phyloP scores from a whole-genome alignment of 2,888 invertebrate genomes.

The Limnephilus auricula region DNA sequence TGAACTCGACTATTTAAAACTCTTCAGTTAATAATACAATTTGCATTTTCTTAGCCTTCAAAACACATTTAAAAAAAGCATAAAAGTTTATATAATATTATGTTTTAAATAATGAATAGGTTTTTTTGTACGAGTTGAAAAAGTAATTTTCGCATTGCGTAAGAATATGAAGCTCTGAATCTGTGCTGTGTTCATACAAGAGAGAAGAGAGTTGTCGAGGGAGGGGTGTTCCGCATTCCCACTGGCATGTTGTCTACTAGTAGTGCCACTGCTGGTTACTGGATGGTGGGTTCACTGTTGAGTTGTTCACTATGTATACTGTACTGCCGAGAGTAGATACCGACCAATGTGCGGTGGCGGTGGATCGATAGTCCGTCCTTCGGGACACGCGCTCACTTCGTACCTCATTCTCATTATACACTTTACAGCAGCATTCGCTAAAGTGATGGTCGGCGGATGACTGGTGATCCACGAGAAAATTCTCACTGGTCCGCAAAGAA shows the following conservation, averaged over 20 bases:
- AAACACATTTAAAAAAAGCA: not conserved
- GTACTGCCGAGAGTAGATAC: not conserved
- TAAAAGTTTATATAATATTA: not conserved
- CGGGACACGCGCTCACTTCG: constrained; percentile 31
- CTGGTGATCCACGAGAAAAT: no score
- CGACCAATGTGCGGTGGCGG: constrained; percentile 12
- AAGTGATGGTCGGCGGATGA: no score
- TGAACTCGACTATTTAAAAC: not conserved
- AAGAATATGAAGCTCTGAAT: constrained; percentile 23
- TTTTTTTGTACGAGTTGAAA: not conserved
- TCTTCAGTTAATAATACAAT: not conserved
- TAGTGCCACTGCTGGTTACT: not conserved
- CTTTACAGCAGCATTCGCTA: not conserved
- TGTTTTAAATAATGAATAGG: not conserved
- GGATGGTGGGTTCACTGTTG: not conserved
- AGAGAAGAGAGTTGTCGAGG: constrained; percentile 9
- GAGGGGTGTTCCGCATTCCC: constrained; percentile 11
- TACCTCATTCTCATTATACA: not conserved
- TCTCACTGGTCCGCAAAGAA: no score
- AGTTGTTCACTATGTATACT: not conserved
- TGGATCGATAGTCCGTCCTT: constrained; percentile 60
- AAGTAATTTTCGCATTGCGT: constrained; percentile 32
- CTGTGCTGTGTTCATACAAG: not conserved
- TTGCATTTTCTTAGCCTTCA: not conserved
- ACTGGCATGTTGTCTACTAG: not conserved